Conservation (phyloP, 2,113 vertebrate genomes). For the Bungarus multicinctus region DNA sequence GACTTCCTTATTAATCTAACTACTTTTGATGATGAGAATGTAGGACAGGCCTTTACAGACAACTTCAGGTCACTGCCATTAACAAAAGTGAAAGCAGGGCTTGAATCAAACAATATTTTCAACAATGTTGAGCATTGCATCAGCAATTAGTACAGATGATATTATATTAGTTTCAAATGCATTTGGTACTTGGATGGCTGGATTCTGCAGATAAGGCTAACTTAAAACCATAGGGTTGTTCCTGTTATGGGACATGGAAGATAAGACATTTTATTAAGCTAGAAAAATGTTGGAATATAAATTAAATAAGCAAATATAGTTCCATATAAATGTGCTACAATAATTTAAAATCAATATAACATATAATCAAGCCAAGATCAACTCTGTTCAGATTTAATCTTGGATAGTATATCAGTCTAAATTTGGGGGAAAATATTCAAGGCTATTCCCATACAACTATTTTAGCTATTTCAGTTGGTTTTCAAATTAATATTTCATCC, state of each 20-base stretch:
- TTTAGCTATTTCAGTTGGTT: too few species aligned
- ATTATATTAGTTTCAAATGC: not conserved
- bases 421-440: too few species aligned
- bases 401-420: too few species aligned
- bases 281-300: not conserved
- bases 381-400: not conserved
- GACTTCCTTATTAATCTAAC: not conserved
- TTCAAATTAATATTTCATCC: too few species aligned
- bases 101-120: not conserved
- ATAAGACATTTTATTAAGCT: not conserved
- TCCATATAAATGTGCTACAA: not conserved
- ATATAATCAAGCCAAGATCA: not conserved
- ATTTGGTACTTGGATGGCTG: not conserved
- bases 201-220: not conserved
- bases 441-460: too few species aligned
- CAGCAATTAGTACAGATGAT: not conserved
- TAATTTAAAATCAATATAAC: not conserved
- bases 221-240: not conserved
- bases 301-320: not conserved
- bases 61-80: not conserved
- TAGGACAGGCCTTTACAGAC: not conserved
- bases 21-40: not conserved
- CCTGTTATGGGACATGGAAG: not conserved
- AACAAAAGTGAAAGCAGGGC: not conserved
- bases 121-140: not conserved